Conservation (phyloP, 2,888 invertebrate genomes). For the Cantharis flavilabris region DNA sequence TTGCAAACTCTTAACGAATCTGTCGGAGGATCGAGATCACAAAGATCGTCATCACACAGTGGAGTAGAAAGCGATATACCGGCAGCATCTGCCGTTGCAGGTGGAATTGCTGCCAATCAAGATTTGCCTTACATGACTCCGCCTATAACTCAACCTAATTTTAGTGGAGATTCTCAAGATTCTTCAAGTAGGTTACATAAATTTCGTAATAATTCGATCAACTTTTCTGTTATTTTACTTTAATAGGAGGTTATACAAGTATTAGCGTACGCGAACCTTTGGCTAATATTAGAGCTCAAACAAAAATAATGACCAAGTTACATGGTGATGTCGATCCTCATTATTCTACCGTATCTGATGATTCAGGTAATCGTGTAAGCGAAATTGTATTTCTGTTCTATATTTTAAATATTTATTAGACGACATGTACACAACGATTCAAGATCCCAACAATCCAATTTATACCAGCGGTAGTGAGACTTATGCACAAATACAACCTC, state of each 20-base stretch:
- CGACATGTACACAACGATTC: constrained; percentile 90
- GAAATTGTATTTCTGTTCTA: background rate
- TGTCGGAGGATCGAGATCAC: constrained; percentile 58
- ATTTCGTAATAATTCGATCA: background rate
- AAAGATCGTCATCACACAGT: constrained; percentile 58
- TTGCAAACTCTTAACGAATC: constrained; percentile 48
- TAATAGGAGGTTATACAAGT: constrained; percentile 86
- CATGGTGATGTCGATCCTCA: constrained; percentile 65
- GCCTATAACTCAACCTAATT: constrained; percentile 67
- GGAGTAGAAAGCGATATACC: constrained; percentile 67
- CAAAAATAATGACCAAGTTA: constrained; percentile 55
- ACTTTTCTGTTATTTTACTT: constrained; percentile 15
- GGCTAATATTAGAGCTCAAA: constrained; percentile 75
- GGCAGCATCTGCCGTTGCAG: constrained; percentile 86
- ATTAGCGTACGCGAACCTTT: constrained; percentile 89
- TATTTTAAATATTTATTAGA: constrained; percentile 57
- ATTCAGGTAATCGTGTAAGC: constrained; percentile 72
- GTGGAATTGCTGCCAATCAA: constrained; percentile 83
- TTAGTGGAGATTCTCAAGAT: constrained; percentile 90
- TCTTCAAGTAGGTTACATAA: constrained; percentile 68
- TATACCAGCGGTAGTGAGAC: constrained; percentile 83
- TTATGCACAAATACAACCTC: constrained; percentile 80
- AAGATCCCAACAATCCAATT: constrained; percentile 70
- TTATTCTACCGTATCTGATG: constrained; percentile 90
- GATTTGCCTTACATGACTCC: constrained; percentile 90